Percentiles rank a stretch among this genome's conserved stretches.
Evolutionary conservation across 2,113 vertebrate species (phyloP).

Genomic region (Crotalus tigris): DNA sequence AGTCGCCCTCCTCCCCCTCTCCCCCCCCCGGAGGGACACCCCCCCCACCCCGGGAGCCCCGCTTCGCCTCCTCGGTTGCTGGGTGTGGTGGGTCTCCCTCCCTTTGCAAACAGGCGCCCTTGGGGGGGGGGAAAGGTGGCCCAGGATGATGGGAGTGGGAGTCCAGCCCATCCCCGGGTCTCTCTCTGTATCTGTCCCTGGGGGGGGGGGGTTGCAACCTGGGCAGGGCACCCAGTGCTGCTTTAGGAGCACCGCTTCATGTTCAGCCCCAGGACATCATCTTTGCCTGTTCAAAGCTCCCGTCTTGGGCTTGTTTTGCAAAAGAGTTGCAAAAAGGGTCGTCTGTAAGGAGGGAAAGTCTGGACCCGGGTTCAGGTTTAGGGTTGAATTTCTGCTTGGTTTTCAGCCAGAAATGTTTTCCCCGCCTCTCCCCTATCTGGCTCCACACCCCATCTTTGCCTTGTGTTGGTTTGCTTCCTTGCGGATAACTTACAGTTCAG

Average conservation of each 20-base stretch:
- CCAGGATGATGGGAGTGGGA: not conserved
- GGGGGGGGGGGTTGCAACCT: not conserved
- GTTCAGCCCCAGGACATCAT: not conserved
- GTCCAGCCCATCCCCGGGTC: not conserved
- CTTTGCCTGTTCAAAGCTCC: not conserved
- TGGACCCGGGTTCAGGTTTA: not conserved
- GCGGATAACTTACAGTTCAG: not conserved
- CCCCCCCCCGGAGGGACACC: too few relatives aligned
- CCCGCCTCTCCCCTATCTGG: too few relatives aligned
- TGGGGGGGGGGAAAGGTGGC: not conserved
- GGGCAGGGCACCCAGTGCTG: not conserved
- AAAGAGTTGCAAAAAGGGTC: not conserved
- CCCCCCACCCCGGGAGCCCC: not conserved
- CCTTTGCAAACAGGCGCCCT: not conserved
- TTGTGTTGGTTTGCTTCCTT: not conserved
- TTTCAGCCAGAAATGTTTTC: not conserved
- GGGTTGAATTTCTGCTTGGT: not conserved
- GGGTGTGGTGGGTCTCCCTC: not conserved
- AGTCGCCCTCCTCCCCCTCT: too few relatives aligned
- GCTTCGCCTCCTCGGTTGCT: not conserved
- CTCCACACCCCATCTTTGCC: too few relatives aligned
- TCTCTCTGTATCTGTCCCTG: not conserved
- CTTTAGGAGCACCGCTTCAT: not conserved
- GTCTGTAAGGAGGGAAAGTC: not conserved
- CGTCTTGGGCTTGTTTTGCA: not conserved